phyloP scores from a whole-genome alignment of 1,140 invertebrate genomes.

The Mamestra configurata region DNA sequence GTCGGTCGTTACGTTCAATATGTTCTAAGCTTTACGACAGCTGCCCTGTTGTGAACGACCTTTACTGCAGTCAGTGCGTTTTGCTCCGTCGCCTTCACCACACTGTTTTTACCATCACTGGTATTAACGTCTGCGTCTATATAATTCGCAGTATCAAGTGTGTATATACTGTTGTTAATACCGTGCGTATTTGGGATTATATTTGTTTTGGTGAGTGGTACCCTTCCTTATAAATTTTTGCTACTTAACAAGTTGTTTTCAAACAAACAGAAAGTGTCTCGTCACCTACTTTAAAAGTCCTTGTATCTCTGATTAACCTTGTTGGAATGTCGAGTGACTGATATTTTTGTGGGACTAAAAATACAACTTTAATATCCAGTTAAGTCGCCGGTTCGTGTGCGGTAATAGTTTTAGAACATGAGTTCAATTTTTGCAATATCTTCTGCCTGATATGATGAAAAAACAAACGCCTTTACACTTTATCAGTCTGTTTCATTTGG shows the following conservation, averaged over 20 bases:
- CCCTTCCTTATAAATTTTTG: not conserved
- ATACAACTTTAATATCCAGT: not conserved
- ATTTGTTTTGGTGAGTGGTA: conserved; percentile 6
- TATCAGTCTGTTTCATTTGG: not conserved
- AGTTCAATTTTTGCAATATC: no score
- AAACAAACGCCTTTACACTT: no score
- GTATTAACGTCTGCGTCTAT: not conserved
- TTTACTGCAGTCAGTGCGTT: conserved; percentile 57
- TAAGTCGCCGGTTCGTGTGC: not conserved
- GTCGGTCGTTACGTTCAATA: conserved; percentile 5
- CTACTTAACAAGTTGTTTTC: not conserved
- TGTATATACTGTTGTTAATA: not conserved
- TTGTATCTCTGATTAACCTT: conserved; percentile 10
- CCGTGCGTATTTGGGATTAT: not conserved
- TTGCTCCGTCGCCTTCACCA: conserved; percentile 53
- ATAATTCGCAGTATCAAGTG: not conserved
- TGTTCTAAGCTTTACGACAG: conserved; percentile 43
- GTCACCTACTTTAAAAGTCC: conserved; percentile 32
- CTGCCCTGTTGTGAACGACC: conserved; percentile 42
- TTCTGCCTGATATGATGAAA: no score
- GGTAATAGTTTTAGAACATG: not conserved
- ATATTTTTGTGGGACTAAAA: not conserved
- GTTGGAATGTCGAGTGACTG: not conserved
- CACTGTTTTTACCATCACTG: conserved; percentile 50
- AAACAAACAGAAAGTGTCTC: conserved; percentile 11